These are phyloP conservation scores for Azemiops feae DNA, from an alignment of 2,113 vertebrate species.

Conservation along the genomic window DNA sequence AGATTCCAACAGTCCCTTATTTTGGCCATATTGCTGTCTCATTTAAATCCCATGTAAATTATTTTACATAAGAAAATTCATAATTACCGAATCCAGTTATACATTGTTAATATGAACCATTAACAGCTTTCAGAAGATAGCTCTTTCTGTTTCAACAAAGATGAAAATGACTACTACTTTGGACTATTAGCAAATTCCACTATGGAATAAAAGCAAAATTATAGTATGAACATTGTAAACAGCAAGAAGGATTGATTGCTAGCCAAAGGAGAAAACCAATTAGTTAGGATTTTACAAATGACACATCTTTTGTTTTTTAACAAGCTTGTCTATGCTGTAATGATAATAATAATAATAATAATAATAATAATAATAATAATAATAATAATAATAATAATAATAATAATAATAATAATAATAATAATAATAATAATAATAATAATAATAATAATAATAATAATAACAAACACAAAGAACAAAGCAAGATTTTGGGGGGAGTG, in stretches of 20 bases:
- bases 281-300: constrained; percentile 42
- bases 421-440: too few species aligned
- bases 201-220: constrained; percentile 40
- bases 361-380: too few species aligned
- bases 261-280: constrained; percentile 22
- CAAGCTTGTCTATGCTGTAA: not conserved
- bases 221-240: constrained; percentile 34
- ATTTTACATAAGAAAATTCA: not conserved
- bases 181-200: constrained; percentile 27
- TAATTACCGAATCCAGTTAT: not conserved
- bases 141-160: constrained; percentile 38
- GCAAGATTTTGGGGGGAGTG: too few species aligned
- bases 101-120: not conserved
- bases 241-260: constrained; percentile 38
- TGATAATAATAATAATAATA: too few species aligned
- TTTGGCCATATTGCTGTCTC: too few species aligned
- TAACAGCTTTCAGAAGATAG: constrained; percentile 29
- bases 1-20: too few species aligned
- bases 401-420: too few species aligned
- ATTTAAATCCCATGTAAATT: too few species aligned
- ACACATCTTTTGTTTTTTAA: not conserved
- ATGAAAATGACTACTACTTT: not conserved
- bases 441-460: too few species aligned
- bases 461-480: too few species aligned
- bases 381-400: too few species aligned